A percentile compares a stretch with the other conserved stretches of the same genome.
Evolutionary conservation across 2,797 vertebrate genomes (phyloP).

Genomic region (Hydrophis major): DNA sequence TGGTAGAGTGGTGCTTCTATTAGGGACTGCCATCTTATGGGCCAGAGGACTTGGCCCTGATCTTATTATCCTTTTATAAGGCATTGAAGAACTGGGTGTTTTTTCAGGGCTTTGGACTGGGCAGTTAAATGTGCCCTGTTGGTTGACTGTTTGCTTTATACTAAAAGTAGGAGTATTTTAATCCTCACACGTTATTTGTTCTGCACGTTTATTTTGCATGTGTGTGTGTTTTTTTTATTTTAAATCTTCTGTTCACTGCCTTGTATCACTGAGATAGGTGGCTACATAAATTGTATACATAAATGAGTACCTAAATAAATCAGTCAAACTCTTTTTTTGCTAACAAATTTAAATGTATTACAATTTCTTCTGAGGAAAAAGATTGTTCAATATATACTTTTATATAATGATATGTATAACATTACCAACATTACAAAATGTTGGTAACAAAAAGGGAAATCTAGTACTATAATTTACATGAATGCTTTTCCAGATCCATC

Average conservation of each 20-base stretch:
- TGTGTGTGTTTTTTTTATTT: not conserved
- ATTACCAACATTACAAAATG: no score
- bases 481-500: not conserved
- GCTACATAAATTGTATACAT: not conserved
- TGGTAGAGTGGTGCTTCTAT: not conserved
- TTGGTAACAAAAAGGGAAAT: not conserved
- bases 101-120: not conserved
- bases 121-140: not conserved
- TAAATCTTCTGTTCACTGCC: not conserved
- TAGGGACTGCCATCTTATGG: not conserved
- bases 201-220: not conserved
- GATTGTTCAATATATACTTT: not conserved
- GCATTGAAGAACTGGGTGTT: not conserved
- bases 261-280: not conserved
- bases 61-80: not conserved
- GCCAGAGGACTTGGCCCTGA: not conserved
- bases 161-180: not conserved
- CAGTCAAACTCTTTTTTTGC: not conserved
- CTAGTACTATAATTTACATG: not conserved
- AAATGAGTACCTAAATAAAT: not conserved
- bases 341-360: not conserved
- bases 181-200: not conserved
- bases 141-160: not conserved
- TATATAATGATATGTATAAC: not conserved
- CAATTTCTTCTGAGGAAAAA: not conserved